Percentiles rank a stretch among this genome's conserved stretches.
phyloP scores from a whole-genome alignment of 2,797 vertebrate genomes.

The Taeniopygia guttata region DNA sequence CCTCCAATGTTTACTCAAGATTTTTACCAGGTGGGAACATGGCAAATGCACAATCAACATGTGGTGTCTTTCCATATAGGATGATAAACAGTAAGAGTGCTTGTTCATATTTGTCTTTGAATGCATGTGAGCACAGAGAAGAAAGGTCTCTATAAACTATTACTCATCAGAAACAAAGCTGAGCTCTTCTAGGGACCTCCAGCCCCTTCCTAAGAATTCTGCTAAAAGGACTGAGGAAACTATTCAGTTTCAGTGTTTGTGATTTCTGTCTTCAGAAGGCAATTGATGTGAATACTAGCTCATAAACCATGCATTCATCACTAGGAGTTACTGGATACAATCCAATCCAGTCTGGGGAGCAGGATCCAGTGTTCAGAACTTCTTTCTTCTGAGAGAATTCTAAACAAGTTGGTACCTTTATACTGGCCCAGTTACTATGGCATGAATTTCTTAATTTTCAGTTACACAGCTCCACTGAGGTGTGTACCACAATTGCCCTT shows the following conservation, averaged over 20 bases:
- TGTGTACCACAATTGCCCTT: background rate
- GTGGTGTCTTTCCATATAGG: background rate
- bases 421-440: background rate
- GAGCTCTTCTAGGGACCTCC: background rate
- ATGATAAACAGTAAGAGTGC: background rate
- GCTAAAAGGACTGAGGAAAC: background rate
- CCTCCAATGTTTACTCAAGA: slow-evolving; percentile 85
- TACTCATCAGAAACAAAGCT: background rate
- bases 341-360: background rate
- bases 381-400: background rate
- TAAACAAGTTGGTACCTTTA: background rate
- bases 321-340: background rate
- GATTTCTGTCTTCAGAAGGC: background rate
- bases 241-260: background rate
- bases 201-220: background rate
- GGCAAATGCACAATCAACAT: background rate
- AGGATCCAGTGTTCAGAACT: background rate
- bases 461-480: background rate
- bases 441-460: background rate
- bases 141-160: background rate
- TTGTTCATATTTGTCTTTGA: background rate
- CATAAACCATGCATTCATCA: background rate
- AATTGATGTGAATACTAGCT: background rate
- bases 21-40: slow-evolving; percentile 84
- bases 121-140: background rate